A percentile compares a stretch with the other conserved stretches of the same genome.
Conservation (phyloP, 1,140 invertebrate genomes). For the Formica exsecta region DNA sequence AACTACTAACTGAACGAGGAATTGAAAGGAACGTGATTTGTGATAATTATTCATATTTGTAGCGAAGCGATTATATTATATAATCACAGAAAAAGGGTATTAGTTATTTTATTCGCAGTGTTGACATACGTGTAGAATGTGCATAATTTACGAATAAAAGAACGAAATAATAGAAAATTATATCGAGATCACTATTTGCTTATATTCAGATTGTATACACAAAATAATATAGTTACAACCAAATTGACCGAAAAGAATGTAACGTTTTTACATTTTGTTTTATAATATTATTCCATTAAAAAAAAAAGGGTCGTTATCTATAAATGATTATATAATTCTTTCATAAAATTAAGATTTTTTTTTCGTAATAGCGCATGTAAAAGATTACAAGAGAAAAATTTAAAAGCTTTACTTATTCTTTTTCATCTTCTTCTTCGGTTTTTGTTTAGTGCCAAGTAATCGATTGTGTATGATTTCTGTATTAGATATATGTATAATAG, state of each 20-base stretch:
- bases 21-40: constrained; percentile 33
- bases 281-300: neutral
- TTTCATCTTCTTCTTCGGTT: neutral
- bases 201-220: neutral
- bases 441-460: neutral
- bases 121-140: constrained; percentile 49
- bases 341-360: constrained; percentile 9
- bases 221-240: neutral
- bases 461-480: neutral
- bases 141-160: constrained; percentile 1
- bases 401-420: neutral
- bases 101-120: neutral
- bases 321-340: neutral
- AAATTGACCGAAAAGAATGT: neutral
- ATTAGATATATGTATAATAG: constrained; percentile 6
- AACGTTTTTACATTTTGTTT: neutral
- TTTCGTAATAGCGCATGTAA: neutral
- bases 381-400: neutral
- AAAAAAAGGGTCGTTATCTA: neutral
- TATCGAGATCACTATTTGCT: neutral
- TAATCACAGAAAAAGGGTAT: constrained; percentile 18
- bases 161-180: neutral
- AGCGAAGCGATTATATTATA: constrained; percentile 43
- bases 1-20: constrained; percentile 29
- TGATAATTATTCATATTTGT: constrained; percentile 21